Base-by-base conservation (phyloP, 2,113 vertebrate genomes). In the Megaleporinus macrocephalus region DNA sequence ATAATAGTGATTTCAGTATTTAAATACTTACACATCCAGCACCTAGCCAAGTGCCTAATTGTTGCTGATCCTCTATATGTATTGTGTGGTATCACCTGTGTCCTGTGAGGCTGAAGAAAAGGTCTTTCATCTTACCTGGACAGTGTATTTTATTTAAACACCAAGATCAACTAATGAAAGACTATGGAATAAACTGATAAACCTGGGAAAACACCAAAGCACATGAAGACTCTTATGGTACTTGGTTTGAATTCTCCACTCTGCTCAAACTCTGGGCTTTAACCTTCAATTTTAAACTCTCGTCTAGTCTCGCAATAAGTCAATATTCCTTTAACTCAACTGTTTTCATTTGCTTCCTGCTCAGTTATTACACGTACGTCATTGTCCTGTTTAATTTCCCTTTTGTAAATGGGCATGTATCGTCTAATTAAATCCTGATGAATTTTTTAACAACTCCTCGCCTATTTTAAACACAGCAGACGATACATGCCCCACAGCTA, bases 391-490 rank as follows among this genome's bases (percentile, higher is more conserved):
- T 76, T 63, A 30, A 68, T 74, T 57, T 22, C 36, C 12, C 53
- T 70, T 61, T 30, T 74, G 29, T 72, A 72, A 68, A 63, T 27
- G 18, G 24, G 24, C 44, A 27, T n/a, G 29, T 30, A 53, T 76
- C 33, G 53, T n/a, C 78, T 80, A 62, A 80, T 84, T 80, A 80
- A 59, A 49, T 51, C 41, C 24, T 16, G 13, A 80, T 71, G 14
- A 76, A 80, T 80, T 80, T 83, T 84, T 84, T 53, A 76, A 80
- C 65, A 80, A 80, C 72, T 55, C 18, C 73, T 51, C 7, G 41
- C 65, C 62, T 80, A 61, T 80, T 80, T 84, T 76, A 84, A 84
- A 80, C 78, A 63, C 83, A 76, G 72, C 78, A 80, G 63, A 63
- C 44, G 4, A 59, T 62, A 76, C 59, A 73, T 57, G 57, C 33